A percentile compares a stretch with the other conserved stretches of the same genome.
These are phyloP conservation scores for Ylistrum balloti DNA, from an alignment of 1,140 invertebrate species.

Conservation along the genomic window DNA sequence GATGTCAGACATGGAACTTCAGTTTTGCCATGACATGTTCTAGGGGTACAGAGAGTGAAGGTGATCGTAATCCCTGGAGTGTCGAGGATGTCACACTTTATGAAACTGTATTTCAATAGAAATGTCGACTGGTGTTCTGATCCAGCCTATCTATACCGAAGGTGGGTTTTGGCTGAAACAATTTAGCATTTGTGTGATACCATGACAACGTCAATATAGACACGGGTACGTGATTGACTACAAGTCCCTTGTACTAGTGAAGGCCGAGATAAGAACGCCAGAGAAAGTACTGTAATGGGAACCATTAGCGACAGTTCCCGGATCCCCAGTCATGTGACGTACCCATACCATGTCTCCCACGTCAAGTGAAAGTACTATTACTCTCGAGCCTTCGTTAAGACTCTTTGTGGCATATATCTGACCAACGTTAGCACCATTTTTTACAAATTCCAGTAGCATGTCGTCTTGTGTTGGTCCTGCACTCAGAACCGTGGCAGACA, in stretches of 20 bases:
- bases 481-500: neutral
- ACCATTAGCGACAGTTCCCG: neutral
- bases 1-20: too few relatives aligned
- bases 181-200: too few relatives aligned
- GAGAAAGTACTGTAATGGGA: neutral
- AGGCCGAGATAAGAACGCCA: neutral
- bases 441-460: neutral
- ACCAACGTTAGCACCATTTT: neutral
- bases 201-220: too few relatives aligned
- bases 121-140: too few relatives aligned
- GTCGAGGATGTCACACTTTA: too few relatives aligned
- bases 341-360: neutral
- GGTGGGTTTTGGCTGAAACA: too few relatives aligned
- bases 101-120: too few relatives aligned
- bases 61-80: too few relatives aligned
- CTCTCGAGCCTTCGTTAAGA: neutral
- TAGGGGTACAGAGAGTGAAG: too few relatives aligned
- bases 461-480: neutral
- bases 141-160: too few relatives aligned
- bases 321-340: neutral
- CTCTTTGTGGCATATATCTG: neutral
- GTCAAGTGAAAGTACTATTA: neutral
- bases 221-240: neutral
- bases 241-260: neutral
- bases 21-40: too few relatives aligned